Evolutionary conservation across 2,888 invertebrate species (phyloP), one percentile per base, ranked within the genome.

Genomic region (Augiades crinisus): DNA sequence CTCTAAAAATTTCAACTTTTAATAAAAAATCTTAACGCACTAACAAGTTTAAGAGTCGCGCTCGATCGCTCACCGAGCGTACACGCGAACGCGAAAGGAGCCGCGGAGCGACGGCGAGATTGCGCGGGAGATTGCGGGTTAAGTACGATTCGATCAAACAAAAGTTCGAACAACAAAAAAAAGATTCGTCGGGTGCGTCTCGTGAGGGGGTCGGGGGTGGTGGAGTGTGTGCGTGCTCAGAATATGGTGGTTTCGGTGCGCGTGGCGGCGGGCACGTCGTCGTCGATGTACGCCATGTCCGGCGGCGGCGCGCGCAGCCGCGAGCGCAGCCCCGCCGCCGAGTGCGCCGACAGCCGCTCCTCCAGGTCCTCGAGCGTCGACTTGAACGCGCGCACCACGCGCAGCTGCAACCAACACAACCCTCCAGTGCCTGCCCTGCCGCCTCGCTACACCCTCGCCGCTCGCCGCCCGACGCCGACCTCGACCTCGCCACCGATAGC

Each of bases 341-440:
- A 98, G 94, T 98, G 98, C 90, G 98, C 95, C 89, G 98, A 98
- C 90, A 99, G 97, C 78, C 98, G 95, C 92, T 99, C 99, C 92
- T 98, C 99, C 92, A 99, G 92, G 92, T 99, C 99, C 94, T 99
- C 99, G 93, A 99, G 93, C 83, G 96, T 98, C 80, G 98, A 98
- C 93, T 96, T 98, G 96, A 99, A 99, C 88, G 99, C 99, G 93
- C 98, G 97, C 92, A 99, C 98, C 92, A 99, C 99, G 92, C 99
- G 97, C 92, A 99, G 95, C 99, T 99, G 98, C 93, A 96, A 96
- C 93, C 92, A 75, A 69, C 68, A 69, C 61, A 61, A 60, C 59
- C 92, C 87, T 91, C 91, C 91, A 91, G 58, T 55, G 54, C 53
- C 58, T 57, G 81, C 79, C 76, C 66, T 67, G 19, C 67, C 72